phyloP scores from a whole-genome alignment of 1,140 invertebrate genomes.

The Ruditapes philippinarum region DNA sequence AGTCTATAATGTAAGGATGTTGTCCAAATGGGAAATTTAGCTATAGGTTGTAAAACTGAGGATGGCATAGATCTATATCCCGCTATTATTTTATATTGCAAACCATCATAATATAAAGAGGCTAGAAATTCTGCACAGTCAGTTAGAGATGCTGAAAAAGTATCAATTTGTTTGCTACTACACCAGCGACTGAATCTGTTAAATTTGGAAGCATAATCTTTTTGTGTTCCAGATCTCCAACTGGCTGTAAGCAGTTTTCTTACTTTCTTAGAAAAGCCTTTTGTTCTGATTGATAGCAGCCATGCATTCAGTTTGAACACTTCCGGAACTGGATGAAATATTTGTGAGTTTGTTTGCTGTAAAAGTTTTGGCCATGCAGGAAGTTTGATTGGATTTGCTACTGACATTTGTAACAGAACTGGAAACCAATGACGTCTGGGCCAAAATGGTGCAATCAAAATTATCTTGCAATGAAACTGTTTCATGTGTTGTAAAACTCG shows the following conservation, averaged over 20 bases:
- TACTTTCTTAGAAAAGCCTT: slow-evolving; percentile 52
- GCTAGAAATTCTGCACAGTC: slow-evolving; percentile 22
- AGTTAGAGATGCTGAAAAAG: slow-evolving; percentile 33
- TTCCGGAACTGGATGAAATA: slow-evolving; percentile 50
- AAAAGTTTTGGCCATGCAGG: slow-evolving; percentile 43
- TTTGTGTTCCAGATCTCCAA: slow-evolving; percentile 55
- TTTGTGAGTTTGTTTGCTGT: slow-evolving; percentile 34
- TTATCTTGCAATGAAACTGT: slow-evolving; percentile 56
- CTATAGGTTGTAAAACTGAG: neutral
- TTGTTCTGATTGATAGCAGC: slow-evolving; percentile 35
- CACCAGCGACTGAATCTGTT: slow-evolving; percentile 54
- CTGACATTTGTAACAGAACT: neutral
- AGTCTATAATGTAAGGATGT: slow-evolving; percentile 42
- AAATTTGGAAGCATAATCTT: slow-evolving; percentile 49
- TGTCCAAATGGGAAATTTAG: slow-evolving; percentile 32
- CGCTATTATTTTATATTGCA: slow-evolving; percentile 39
- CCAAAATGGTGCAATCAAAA: slow-evolving; percentile 67
- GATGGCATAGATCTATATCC: slow-evolving; percentile 50
- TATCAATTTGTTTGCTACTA: slow-evolving; percentile 53
- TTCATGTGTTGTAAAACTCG: slow-evolving; percentile 44
- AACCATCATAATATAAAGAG: slow-evolving; percentile 4
- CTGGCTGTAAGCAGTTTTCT: slow-evolving; percentile 54
- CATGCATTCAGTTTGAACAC: slow-evolving; percentile 52
- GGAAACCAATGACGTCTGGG: slow-evolving; percentile 44
- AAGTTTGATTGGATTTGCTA: slow-evolving; percentile 28